Conservation (phyloP, 2,888 invertebrate genomes). For the Amitus sp. region DNA sequence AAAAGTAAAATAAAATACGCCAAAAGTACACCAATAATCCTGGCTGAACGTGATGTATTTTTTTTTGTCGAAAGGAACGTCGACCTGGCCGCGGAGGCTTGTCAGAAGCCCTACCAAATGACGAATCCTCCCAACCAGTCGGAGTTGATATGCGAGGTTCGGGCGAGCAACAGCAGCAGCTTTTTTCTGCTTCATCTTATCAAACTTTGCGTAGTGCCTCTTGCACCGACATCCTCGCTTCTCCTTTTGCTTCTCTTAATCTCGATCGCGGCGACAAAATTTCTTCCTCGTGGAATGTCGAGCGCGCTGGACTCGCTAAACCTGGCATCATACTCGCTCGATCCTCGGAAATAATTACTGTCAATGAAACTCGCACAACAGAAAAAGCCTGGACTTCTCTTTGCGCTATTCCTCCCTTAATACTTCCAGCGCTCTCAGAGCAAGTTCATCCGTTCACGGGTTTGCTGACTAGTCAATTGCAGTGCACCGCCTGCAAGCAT, state of each 20-base stretch:
- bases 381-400: constrained; percentile 58
- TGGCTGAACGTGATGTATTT: no score
- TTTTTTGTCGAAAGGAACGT: no score
- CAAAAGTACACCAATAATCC: no score
- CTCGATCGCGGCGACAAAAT: no score
- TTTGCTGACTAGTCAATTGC: constrained; percentile 79
- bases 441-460: constrained; percentile 78
- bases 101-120: constrained; percentile 75
- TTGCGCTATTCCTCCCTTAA: constrained; percentile 55
- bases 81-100: no score
- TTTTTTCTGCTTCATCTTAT: no score
- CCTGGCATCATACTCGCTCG: constrained; percentile 62
- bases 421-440: constrained; percentile 48
- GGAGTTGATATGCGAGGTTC: constrained; percentile 48
- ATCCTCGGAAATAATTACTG: constrained; percentile 55
- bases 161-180: no score
- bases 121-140: no score
- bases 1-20: no score
- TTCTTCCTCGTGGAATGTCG: no score
- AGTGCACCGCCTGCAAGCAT: constrained; percentile 78
- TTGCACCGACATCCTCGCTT: constrained; percentile 57
- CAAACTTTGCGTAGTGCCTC: constrained; percentile 57
- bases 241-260: no score
- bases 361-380: constrained; percentile 42
- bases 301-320: constrained; percentile 44